phyloP scores from a whole-genome alignment of 2,888 invertebrate genomes.

The Tigriopus californicus region DNA sequence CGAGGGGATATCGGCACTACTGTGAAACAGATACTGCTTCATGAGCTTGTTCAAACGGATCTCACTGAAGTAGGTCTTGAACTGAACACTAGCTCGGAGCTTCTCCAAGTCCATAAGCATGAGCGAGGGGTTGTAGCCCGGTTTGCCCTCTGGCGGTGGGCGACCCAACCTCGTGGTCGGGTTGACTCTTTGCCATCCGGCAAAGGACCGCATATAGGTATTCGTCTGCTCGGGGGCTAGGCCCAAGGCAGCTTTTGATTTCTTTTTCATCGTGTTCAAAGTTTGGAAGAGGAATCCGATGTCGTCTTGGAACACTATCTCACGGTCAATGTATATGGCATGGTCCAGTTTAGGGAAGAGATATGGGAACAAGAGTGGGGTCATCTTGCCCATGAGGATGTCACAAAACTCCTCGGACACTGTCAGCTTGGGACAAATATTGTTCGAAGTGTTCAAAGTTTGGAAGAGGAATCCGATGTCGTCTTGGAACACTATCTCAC shows the following conservation, averaged over 20 bases:
- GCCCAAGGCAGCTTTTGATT: slow-evolving; percentile 9
- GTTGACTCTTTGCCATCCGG: slow-evolving; percentile 13
- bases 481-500: slow-evolving; percentile 12
- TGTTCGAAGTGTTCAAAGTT: slow-evolving; percentile 11
- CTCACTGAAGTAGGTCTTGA: slow-evolving; percentile 16
- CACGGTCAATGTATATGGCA: slow-evolving; percentile 16
- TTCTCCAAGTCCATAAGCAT: slow-evolving; percentile 17
- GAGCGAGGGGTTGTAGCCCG: slow-evolving; percentile 16
- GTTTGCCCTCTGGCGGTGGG: slow-evolving; percentile 13
- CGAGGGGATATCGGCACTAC: neutral
- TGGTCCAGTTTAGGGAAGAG: slow-evolving; percentile 17
- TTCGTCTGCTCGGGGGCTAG: slow-evolving; percentile 16
- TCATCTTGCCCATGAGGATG: slow-evolving; percentile 17
- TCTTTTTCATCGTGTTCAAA: slow-evolving; percentile 4
- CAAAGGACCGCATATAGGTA: slow-evolving; percentile 15
- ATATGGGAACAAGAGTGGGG: slow-evolving; percentile 18
- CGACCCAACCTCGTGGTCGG: slow-evolving; percentile 14
- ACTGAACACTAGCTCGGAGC: slow-evolving; percentile 14
- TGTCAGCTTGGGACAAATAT: neutral
- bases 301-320: slow-evolving; percentile 15
- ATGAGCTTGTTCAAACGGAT: slow-evolving; percentile 11
- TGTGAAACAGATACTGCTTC: slow-evolving; percentile 17
- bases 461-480: slow-evolving; percentile 16
- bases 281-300: slow-evolving; percentile 15
- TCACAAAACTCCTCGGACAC: slow-evolving; percentile 12